Evolutionary conservation across 2,888 invertebrate genomes (phyloP).

Genomic region (Melanargia galathea): DNA sequence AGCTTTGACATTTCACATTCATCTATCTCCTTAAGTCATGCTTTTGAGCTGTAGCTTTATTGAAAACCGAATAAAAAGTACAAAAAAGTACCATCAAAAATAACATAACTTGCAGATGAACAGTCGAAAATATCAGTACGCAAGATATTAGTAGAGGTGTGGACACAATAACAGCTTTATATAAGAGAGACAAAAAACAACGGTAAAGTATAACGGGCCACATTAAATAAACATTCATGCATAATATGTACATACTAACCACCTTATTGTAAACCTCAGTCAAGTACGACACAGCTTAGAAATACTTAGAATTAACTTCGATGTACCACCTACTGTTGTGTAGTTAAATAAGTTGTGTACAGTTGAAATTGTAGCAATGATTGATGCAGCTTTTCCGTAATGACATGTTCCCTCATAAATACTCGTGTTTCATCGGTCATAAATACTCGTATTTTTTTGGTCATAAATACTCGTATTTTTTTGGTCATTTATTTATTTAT

Average conservation of each 20-base stretch:
- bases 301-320: no score
- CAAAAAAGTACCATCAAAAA: slow-evolving; percentile 5
- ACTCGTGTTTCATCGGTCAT: no score
- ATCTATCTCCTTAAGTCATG: no score
- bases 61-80: neutral
- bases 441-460: no score
- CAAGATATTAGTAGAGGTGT: slow-evolving; percentile 3
- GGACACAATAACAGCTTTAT: slow-evolving; percentile 11
- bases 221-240: neutral
- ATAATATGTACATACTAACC: neutral
- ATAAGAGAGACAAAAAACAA: slow-evolving; percentile 1
- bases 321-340: no score
- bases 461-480: no score
- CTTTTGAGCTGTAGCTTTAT: neutral
- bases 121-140: slow-evolving; percentile 7
- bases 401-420: no score
- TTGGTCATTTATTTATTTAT: no score
- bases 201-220: slow-evolving; percentile 11
- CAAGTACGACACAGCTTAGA: neutral
- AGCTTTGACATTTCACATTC: no score
- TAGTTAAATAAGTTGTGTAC: no score
- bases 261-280: neutral
- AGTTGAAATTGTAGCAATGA: no score
- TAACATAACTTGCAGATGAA: slow-evolving; percentile 16
- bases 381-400: no score